Base-by-base conservation (phyloP, 1,140 invertebrate genomes). In the Drusus annulatus region DNA sequence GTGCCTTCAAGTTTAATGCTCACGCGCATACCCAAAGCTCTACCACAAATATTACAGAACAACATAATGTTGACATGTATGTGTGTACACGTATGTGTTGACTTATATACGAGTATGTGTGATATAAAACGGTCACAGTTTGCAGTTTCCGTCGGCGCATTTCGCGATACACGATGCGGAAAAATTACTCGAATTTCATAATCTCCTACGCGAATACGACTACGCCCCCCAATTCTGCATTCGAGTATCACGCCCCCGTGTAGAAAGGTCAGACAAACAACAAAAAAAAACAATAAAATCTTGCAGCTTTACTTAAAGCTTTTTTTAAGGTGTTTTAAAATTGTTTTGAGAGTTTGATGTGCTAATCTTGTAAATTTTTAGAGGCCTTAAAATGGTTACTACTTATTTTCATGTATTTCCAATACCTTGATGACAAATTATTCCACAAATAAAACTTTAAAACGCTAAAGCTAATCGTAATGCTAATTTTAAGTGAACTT, bases 161-260 rank as follows among this genome's bases (percentile, higher is more conserved):
- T 76, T 62, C 56, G 16, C 17, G 56, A 62, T 58, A 58, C 23
- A 17, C 52, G 25, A 76, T 60, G 73, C 56, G 73, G 73, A 76
- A 76, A 76, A 76, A 76, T 62, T 76, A 76, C 73, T 76, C 73
- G 51, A 60, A 62, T 76, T 76, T 76, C 54, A 76, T 45, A 62
- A 69, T 69, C 31, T 19, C 65, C 50, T 45, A 69, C 28, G 21
- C 65, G 65, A 69, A 69, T 69, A 50, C 36, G 36, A 45, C 65
- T 17, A n/a, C 65, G 8, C 60, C 8, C 7, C 7, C 3, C 6
- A 10, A 28, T 13, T 25, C 5, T 15, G 4, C 21, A 4, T 16
- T 23, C 7, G 2, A 63, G 60, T 5, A 63, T 25, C 60, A 1
- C 15, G 23, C 7, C 21, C 60, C 10, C 25, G 21, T 7, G 23